These are phyloP conservation scores for Spheniscus mendiculus DNA, from an alignment of 2,113 vertebrate species.

Conservation along the genomic window DNA sequence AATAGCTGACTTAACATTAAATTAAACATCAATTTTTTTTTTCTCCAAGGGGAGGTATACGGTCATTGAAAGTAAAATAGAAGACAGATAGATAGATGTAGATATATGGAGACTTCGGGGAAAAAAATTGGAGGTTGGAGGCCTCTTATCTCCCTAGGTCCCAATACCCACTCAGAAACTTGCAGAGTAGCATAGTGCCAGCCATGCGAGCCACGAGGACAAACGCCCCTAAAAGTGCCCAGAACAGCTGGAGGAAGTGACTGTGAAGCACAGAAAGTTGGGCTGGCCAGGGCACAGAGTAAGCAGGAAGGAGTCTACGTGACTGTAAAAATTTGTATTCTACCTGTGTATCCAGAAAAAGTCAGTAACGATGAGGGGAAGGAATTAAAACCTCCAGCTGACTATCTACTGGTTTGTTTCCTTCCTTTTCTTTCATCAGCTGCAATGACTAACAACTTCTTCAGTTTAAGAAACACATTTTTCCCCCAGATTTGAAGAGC, in stretches of 20 bases:
- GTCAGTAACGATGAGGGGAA: neutral
- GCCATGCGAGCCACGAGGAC: rapidly evolving
- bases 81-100: neutral
- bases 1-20: neutral
- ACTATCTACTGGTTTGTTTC: neutral
- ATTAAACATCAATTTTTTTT: neutral
- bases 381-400: neutral
- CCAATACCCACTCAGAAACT: neutral
- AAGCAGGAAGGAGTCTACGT: neutral
- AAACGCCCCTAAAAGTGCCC: neutral
- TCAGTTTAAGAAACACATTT: neutral
- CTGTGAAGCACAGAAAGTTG: neutral
- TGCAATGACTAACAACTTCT: neutral
- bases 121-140: neutral
- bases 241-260: neutral
- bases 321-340: neutral
- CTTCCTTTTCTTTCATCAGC: neutral
- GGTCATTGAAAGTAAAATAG: neutral
- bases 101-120: neutral
- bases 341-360: neutral
- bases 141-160: neutral
- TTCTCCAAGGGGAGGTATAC: neutral
- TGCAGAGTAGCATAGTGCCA: neutral
- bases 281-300: neutral
- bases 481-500: neutral